Evolutionary conservation across 2,888 invertebrate genomes (phyloP), one percentile per base, ranked within the genome.

Genomic region (Ornithoptera alexandrae): DNA sequence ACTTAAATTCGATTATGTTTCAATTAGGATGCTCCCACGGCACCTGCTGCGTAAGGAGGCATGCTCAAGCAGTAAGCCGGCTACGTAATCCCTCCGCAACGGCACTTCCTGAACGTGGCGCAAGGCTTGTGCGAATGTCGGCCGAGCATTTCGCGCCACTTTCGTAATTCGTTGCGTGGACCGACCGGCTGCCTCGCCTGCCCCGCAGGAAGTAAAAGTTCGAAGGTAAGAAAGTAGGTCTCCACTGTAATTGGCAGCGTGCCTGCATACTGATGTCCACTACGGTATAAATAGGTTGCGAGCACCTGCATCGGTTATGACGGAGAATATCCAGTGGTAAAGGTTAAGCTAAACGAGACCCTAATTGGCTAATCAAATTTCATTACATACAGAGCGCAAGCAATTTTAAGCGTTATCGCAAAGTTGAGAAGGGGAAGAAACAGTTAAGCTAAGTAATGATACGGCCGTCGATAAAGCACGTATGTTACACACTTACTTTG

Each of bases 201-300:
- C 89, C 88, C 90, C 91, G 90, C 90, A 92, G 92, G 92, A 92
- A 92, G 92, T 92, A 92, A 92, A 92, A 92, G 92, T 92, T 92
- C 92, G 91, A 91, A 92, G 92, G 90, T 92, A 92, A 90, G 92
- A 92, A 92, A 92, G 92, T 92, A 90, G 92, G 92, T 92, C 92
- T 90, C 89, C 84, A 78, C 86, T 90, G 89, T 89, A 91, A 90
- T 91, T 91, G 91, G 91, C 90, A 89, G 84, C 85, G 83, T 81
- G 90, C 89, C 89, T 91, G 91, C 90, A 90, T 92, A 88, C 87
- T 90, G 88, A 91, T 91, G 88, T 79, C 83, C 58, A 62, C 60
- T 81, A 82, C 81, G 81, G 75, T 76, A 82, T 81, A 87, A 87
- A 88, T 88, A 87, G 88, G 86, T 84, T 86, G 80, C 78, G 78